These are phyloP conservation scores for Pinna nobilis DNA, from an alignment of 1,140 invertebrate species.

Conservation along the genomic window DNA sequence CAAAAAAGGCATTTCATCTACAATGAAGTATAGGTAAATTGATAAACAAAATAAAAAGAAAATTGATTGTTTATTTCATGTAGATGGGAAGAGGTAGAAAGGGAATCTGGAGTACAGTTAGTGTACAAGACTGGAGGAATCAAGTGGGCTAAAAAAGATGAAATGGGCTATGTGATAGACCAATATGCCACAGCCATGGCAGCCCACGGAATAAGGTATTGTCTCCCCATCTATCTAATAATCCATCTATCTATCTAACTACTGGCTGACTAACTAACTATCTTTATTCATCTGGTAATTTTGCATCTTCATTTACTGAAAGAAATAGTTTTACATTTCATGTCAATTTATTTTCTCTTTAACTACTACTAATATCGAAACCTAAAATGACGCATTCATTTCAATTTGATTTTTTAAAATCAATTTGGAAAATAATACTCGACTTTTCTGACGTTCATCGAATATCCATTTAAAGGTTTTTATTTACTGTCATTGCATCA, in stretches of 20 bases:
- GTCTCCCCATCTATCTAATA: too few species aligned
- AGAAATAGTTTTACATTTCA: slow-evolving; percentile 4
- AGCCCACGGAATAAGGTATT: slow-evolving; percentile 49
- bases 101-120: slow-evolving; percentile 67
- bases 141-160: slow-evolving; percentile 51
- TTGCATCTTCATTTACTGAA: neutral
- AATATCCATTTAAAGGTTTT: too few species aligned
- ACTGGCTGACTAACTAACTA: too few species aligned
- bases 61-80: neutral
- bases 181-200: slow-evolving; percentile 61
- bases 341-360: too few species aligned
- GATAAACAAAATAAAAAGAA: neutral
- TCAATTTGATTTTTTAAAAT: too few species aligned
- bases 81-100: slow-evolving; percentile 64
- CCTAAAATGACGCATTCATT: too few species aligned
- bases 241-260: too few species aligned
- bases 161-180: slow-evolving; percentile 54
- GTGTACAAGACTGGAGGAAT: slow-evolving; percentile 65
- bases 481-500: neutral
- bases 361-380: too few species aligned
- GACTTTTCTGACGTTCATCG: too few species aligned
- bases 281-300: too few species aligned
- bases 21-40: neutral
- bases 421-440: too few species aligned
- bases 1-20: neutral